Evolutionary conservation across 2,113 vertebrate genomes (phyloP).

Genomic region (Hemibagrus wyckioides): DNA sequence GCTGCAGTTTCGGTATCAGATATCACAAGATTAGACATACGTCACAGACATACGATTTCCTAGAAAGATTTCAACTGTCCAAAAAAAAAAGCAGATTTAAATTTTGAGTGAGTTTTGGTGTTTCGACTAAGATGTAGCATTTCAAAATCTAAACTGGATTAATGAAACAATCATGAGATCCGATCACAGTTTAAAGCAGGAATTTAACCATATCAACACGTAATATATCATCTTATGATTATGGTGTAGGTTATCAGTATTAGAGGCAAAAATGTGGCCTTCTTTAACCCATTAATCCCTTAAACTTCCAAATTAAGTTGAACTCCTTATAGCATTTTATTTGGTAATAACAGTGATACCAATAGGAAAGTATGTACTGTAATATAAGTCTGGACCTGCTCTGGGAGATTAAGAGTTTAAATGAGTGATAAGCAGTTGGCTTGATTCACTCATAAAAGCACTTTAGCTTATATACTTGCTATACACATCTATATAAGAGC

Average conservation of each 20-base stretch:
- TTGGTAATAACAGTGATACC: background rate
- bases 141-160: background rate
- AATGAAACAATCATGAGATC: slow-evolving; percentile 19
- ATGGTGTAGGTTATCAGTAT: background rate
- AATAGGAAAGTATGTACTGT: background rate
- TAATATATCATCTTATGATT: slow-evolving; percentile 6
- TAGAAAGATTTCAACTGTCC: background rate
- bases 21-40: background rate
- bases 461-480: background rate
- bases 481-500: background rate
- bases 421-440: background rate
- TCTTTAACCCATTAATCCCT: background rate
- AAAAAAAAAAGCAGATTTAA: background rate
- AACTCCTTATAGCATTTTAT: background rate
- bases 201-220: background rate
- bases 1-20: background rate
- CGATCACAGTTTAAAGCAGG: background rate
- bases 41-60: background rate
- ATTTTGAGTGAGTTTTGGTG: background rate
- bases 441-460: slow-evolving; percentile 2
- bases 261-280: background rate
- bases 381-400: background rate
- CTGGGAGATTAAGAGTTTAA: background rate
- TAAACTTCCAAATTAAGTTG: no score
- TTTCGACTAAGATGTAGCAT: background rate